Conservation (phyloP, 2,888 invertebrate genomes). For the Cosmopolites sordidus region DNA sequence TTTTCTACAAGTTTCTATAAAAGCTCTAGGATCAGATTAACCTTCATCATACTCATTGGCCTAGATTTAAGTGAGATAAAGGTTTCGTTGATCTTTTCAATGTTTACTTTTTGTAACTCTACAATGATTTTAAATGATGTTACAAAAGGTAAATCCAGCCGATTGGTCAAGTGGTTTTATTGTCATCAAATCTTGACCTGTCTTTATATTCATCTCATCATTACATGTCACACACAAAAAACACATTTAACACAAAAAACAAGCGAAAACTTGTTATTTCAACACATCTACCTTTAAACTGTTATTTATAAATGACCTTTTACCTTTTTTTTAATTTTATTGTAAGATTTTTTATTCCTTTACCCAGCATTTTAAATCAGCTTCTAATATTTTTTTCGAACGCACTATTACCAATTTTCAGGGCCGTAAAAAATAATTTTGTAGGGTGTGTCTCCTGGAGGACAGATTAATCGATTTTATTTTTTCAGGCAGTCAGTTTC, state of each 20-base stretch:
- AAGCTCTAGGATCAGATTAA: constrained; percentile 2
- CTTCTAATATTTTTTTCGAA: constrained; percentile 11
- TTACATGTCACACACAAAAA: constrained; percentile 32
- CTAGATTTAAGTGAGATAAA: background rate
- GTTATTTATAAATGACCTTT: constrained; percentile 32
- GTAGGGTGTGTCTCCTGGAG: constrained; percentile 14
- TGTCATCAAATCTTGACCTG: background rate
- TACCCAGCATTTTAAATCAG: constrained; percentile 29
- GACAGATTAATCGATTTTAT: constrained; percentile 8
- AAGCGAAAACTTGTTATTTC: constrained; percentile 37
- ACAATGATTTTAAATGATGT: background rate
- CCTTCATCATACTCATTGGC: background rate
- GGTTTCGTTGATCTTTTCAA: background rate
- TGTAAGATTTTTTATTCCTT: constrained; percentile 13
- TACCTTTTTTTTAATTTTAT: constrained; percentile 28
- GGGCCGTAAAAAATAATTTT: constrained; percentile 8
- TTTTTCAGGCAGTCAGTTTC: constrained; percentile 13
- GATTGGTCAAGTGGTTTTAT: background rate
- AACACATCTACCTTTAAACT: constrained; percentile 33
- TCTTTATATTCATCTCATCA: constrained; percentile 4
- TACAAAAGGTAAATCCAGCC: constrained; percentile 9
- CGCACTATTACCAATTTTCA: constrained; percentile 19
- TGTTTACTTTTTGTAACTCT: background rate
- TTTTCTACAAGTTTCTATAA: constrained; percentile 22
- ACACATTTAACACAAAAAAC: constrained; percentile 30